phyloP scores from a whole-genome alignment of 2,888 invertebrate species.

The Lagria hirta region DNA sequence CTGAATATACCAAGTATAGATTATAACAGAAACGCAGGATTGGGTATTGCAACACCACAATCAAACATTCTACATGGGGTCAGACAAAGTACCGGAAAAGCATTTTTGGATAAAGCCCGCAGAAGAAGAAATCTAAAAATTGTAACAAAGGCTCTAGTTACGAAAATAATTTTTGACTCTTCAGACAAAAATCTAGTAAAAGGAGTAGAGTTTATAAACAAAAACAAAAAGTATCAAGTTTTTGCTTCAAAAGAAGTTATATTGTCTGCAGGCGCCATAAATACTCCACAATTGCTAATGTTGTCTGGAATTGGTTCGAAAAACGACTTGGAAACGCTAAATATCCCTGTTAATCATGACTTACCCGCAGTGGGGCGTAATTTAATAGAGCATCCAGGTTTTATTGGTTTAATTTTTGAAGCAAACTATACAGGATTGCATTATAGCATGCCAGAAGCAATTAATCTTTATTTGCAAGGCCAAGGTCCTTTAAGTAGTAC shows the following conservation, averaged over 20 bases:
- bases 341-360: conserved; percentile 6
- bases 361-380: conserved; percentile 6
- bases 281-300: conserved; percentile 11
- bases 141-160: conserved; percentile 20
- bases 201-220: conserved; percentile 26
- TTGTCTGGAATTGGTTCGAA: conserved; percentile 11
- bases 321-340: conserved; percentile 6
- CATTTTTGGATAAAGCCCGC: conserved; percentile 21
- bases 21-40: conserved; percentile 28
- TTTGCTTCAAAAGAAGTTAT: conserved; percentile 10
- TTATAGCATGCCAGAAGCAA: neutral
- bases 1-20: conserved; percentile 22
- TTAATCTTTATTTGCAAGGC: neutral
- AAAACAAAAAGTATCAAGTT: conserved; percentile 17
- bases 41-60: conserved; percentile 22
- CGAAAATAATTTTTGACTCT: conserved; percentile 17
- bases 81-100: conserved; percentile 26
- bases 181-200: conserved; percentile 12
- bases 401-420: neutral
- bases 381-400: conserved; percentile 4
- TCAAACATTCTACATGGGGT: conserved; percentile 23
- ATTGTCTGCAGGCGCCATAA: conserved; percentile 11
- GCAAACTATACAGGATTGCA: conserved; percentile 9
- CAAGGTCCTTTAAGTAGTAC: conserved; percentile 6
- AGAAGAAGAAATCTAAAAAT: conserved; percentile 27